phyloP scores from a whole-genome alignment of 92 coral and sea anemone genomes.

The Isaurus tuberculatus region DNA sequence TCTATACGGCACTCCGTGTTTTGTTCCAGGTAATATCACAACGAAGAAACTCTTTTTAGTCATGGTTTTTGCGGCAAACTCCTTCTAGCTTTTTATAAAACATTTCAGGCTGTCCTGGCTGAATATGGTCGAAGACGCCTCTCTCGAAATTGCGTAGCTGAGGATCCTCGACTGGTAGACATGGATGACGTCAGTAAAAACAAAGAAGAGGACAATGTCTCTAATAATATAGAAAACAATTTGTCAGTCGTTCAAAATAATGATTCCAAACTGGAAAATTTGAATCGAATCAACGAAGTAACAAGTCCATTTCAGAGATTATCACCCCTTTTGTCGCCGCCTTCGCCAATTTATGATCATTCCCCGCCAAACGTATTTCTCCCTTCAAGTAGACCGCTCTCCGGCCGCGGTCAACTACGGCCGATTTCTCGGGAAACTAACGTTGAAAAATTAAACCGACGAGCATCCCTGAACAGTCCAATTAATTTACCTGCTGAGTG shows the following conservation, averaged over 20 bases:
- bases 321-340: slow-evolving; percentile 36
- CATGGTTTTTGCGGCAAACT: too few species aligned
- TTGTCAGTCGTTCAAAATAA: neutral
- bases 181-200: slow-evolving; percentile 70
- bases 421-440: slow-evolving; percentile 14
- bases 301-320: neutral
- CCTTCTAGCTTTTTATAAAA: neutral
- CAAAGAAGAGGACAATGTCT: neutral
- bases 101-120: slow-evolving; percentile 87
- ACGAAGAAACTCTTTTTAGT: too few species aligned
- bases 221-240: neutral
- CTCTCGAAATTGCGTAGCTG: slow-evolving; percentile 79
- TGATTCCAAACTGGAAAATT: slow-evolving; percentile 6
- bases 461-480: slow-evolving; percentile 22
- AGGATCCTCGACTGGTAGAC: slow-evolving; percentile 95
- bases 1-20: too few species aligned
- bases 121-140: slow-evolving; percentile 95
- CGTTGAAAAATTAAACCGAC: neutral
- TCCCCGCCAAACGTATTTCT: neutral
- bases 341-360: neutral
- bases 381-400: slow-evolving; percentile 3
- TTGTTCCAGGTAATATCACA: too few species aligned
- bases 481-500: neutral
- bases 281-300: slow-evolving; percentile 5
- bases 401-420: slow-evolving; percentile 25